A percentile compares a stretch with the other conserved stretches of the same genome.
Evolutionary conservation across 2,113 vertebrate species (phyloP).

Genomic region (Prochilodus magdalenae): DNA sequence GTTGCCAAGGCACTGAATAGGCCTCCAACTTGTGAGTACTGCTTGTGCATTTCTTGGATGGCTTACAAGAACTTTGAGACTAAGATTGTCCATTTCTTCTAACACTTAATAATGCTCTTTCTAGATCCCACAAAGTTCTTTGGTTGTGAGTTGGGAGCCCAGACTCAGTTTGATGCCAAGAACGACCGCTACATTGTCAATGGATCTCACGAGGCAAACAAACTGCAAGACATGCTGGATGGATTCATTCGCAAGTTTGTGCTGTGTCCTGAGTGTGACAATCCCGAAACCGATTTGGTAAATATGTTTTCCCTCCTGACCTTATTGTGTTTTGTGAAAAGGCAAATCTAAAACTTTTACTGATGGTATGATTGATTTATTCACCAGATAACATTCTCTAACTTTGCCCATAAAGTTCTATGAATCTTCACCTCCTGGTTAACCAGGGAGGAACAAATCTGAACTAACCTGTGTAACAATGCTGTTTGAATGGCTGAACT

Average conservation of each 20-base stretch:
- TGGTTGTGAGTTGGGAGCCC: conserved; percentile 99
- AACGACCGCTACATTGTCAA: conserved; percentile 99
- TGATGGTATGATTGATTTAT: neutral
- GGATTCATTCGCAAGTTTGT: conserved; percentile 99
- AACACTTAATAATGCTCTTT: neutral
- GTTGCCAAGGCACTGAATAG: conserved; percentile 99
- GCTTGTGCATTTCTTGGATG: neutral
- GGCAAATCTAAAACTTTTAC: neutral
- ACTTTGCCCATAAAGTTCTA: neutral
- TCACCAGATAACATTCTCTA: neutral
- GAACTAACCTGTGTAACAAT: neutral
- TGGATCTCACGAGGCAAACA: conserved; percentile 99
- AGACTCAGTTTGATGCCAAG: conserved; percentile 99
- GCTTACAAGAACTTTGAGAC: neutral
- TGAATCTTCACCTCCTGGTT: neutral
- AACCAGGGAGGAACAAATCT: neutral
- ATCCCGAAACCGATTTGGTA: conserved; percentile 99
- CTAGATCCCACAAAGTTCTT: conserved; percentile 99
- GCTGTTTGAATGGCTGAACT: conserved; percentile 21
- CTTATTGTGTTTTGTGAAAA: neutral
- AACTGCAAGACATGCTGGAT: conserved; percentile 99
- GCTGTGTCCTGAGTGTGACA: conserved; percentile 99
- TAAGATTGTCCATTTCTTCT: neutral
- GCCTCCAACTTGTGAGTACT: conserved; percentile 98
- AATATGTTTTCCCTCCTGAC: conserved; percentile 13